phyloP scores from a whole-genome alignment of 2,113 vertebrate genomes.

The Lanius collurio region DNA sequence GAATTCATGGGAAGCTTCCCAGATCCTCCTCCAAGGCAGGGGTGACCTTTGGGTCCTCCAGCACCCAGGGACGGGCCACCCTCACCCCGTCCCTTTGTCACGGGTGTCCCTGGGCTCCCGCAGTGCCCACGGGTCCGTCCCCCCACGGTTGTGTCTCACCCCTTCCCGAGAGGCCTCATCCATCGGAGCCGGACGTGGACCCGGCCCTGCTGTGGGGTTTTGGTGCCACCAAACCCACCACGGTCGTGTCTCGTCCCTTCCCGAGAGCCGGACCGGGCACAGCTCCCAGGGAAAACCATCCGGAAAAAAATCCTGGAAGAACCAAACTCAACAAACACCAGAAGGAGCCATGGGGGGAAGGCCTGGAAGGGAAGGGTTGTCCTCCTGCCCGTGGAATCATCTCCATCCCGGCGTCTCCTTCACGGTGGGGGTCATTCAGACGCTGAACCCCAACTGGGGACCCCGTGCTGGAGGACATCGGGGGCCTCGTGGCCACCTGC shows the following conservation, averaged over 20 bases:
- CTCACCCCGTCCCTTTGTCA: rapidly evolving
- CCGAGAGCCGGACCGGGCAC: background rate
- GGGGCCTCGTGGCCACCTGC: background rate
- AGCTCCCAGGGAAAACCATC: background rate
- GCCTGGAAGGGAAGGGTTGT: background rate
- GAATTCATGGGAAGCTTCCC: background rate
- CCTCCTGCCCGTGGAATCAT: background rate
- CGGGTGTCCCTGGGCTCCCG: background rate
- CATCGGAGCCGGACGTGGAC: no score
- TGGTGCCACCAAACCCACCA: background rate
- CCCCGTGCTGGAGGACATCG: background rate
- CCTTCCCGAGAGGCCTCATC: background rate
- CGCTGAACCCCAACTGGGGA: background rate
- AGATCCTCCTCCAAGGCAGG: background rate
- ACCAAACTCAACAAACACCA: background rate
- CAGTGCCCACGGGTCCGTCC: background rate
- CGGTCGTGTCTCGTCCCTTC: background rate
- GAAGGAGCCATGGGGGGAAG: background rate
- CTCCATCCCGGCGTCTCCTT: background rate
- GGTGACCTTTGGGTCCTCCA: background rate
- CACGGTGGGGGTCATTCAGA: no score
- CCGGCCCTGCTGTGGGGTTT: background rate
- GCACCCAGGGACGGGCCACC: rapidly evolving
- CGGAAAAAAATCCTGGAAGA: rapidly evolving
- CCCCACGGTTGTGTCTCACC: rapidly evolving